A percentile compares a stretch with the other conserved stretches of the same genome.
phyloP scores from a whole-genome alignment of 2,797 vertebrate genomes.

The Sphenopsis melanotis region DNA sequence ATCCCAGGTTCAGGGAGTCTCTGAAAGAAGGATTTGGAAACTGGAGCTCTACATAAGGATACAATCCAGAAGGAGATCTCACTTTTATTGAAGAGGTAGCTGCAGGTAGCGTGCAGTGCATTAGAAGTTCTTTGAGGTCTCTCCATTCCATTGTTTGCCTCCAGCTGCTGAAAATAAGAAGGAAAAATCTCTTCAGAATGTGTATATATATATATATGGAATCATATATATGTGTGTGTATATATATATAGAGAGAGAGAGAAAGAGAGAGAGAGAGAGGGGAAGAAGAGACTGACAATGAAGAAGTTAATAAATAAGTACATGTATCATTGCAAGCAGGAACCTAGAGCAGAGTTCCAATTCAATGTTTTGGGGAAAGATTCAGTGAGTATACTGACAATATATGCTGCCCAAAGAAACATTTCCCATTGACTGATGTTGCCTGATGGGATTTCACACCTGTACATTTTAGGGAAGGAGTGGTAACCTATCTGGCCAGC shows the following conservation, averaged over 20 bases:
- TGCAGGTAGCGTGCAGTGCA: neutral
- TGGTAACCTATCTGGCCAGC: neutral
- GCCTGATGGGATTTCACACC: neutral
- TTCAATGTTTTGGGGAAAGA: neutral
- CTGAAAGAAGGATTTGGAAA: slow-evolving; percentile 71
- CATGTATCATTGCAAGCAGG: neutral
- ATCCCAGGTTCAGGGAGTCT: slow-evolving; percentile 62
- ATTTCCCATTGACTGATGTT: neutral
- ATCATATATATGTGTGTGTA: neutral
- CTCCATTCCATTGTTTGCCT: neutral
- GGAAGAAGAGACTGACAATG: neutral
- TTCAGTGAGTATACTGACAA: neutral
- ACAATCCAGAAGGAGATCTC: slow-evolving; percentile 54
- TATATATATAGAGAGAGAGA: too few relatives aligned
- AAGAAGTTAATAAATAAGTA: neutral
- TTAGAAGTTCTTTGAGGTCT: neutral
- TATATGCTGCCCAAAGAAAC: neutral
- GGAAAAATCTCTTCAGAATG: neutral
- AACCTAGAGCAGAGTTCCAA: neutral
- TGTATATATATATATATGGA: neutral
- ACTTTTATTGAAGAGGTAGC: slow-evolving; percentile 14
- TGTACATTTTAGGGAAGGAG: neutral
- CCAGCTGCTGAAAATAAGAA: neutral
- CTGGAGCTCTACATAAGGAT: slow-evolving; percentile 51
- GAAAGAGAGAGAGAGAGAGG: too few relatives aligned